Evolutionary conservation across 2,888 invertebrate species (phyloP), one percentile per base, ranked within the genome.

Genomic region (Carpatolechia fugitivella): DNA sequence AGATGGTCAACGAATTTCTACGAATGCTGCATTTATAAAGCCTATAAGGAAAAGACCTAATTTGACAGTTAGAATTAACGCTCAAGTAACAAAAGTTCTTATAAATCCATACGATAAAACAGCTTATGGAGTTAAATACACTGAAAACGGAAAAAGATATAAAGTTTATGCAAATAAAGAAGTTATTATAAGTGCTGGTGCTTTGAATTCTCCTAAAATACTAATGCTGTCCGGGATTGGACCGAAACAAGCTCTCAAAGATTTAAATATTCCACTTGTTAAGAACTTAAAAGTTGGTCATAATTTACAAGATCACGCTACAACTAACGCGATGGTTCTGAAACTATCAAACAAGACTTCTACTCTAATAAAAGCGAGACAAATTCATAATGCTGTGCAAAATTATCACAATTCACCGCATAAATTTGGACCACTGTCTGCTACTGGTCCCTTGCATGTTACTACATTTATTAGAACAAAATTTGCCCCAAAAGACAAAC

Each of bases 271-370:
- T 55, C 73, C 80, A 40, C 84, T 94, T 0, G 74, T 94, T 0
- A 85, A 91, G 60, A 87, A 95, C 76, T 80, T 94, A 35, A 92
- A 92, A 20, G 95, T 95, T 0, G 95, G 95, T 0, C 83, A 89
- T 62, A 95, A 95, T 73, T 80, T 95, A n/a, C 95, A 95, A 65
- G 93, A 95, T 69, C 95, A 95, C 70, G 87, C 92, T 0, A 92
- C 83, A 62, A 92, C 70, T 36, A 76, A 83, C 59, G 85, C 83
- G 16, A 86, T 93, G 56, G 68, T 93, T 1, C 88, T 93, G 69
- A 81, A 82, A 1, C 76, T 93, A 11, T 80, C 82, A 0, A 92
- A 92, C 61, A 75, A 82, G 64, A 89, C 92, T 0, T 82, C 91
- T 0, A 92, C 92, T 0, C 62, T 76, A 13, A 76, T 86, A 18